Percentiles rank a stretch among this genome's conserved stretches.
Evolutionary conservation across 1,140 invertebrate genomes (phyloP).

Genomic region (Drosophila quadrilineata): DNA sequence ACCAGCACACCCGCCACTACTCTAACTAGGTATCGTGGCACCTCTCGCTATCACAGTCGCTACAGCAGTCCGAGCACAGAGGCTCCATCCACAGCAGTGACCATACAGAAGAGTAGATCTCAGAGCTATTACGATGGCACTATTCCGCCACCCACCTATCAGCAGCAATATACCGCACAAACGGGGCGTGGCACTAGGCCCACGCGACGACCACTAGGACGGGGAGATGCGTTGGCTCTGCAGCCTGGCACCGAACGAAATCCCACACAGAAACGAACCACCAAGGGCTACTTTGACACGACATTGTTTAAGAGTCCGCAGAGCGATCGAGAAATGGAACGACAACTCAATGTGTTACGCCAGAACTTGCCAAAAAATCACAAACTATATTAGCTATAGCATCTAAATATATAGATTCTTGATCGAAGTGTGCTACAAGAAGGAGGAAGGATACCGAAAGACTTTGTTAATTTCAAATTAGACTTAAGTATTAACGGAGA

Average conservation of each 20-base stretch:
- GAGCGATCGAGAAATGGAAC: conserved; percentile 53
- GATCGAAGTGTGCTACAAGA: too few relatives aligned
- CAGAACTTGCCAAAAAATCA: conserved; percentile 79
- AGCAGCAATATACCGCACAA: conserved; percentile 19
- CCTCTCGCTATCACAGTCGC: conserved; percentile 41
- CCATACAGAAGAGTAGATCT: conserved; percentile 68
- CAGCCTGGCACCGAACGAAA: conserved; percentile 25
- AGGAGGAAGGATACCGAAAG: conserved; percentile 1
- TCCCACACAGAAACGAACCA: conserved; percentile 51
- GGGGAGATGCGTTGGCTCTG: conserved; percentile 19
- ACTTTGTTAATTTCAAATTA: conserved; percentile 28
- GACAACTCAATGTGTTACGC: conserved; percentile 36
- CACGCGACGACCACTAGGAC: conserved; percentile 20
- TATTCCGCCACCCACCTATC: conserved; percentile 51
- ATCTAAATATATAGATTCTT: neutral
- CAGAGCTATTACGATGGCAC: conserved; percentile 75
- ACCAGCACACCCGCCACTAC: conserved; percentile 38
- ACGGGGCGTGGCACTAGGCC: conserved; percentile 33
- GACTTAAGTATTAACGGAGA: neutral
- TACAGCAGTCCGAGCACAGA: conserved; percentile 17
- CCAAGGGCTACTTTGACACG: conserved; percentile 75
- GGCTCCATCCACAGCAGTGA: conserved; percentile 37
- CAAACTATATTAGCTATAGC: conserved; percentile 59
- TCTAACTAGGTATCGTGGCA: conserved; percentile 15
- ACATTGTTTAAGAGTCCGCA: conserved; percentile 69